Conservation (phyloP, 2,888 invertebrate genomes). For the Hyposoter dolosus region DNA sequence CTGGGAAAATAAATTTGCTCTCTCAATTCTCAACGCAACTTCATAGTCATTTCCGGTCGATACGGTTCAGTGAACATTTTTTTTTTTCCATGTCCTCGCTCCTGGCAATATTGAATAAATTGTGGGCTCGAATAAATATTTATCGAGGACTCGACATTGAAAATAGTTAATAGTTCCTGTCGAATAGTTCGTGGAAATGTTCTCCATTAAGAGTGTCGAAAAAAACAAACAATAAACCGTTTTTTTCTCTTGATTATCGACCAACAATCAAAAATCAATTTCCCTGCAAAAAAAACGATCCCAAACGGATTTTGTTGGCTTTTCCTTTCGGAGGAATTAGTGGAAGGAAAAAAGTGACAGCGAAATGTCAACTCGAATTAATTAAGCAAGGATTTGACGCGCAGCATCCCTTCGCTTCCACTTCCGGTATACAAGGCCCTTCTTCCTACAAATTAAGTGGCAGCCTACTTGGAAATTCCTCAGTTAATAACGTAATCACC, state of each 20-base stretch:
- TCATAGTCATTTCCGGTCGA: slow-evolving; percentile 18
- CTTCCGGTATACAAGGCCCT: slow-evolving; percentile 47
- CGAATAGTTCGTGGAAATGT: neutral
- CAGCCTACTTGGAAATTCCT: slow-evolving; percentile 54
- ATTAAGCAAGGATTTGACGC: slow-evolving; percentile 32
- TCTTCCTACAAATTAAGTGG: slow-evolving; percentile 26
- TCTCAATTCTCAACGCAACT: neutral
- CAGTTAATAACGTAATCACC: slow-evolving; percentile 66
- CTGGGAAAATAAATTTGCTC: slow-evolving; percentile 1
- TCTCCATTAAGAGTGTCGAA: neutral
- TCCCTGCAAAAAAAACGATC: neutral
- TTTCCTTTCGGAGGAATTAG: neutral
- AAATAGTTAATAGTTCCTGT: neutral
- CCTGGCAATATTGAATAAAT: slow-evolving; percentile 7
- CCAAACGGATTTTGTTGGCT: neutral
- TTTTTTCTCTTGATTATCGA: neutral
- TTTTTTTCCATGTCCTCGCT: slow-evolving; percentile 1
- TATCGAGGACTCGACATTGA: neutral
- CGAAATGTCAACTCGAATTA: slow-evolving; percentile 46
- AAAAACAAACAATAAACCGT: neutral
- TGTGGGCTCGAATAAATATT: neutral
- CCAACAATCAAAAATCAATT: neutral
- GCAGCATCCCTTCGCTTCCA: neutral
- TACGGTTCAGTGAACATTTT: neutral
- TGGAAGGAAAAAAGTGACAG: neutral